A percentile compares a stretch with the other conserved stretches of the same genome.
Conservation (phyloP, 2,113 vertebrate genomes). For the Micronycteris hirsuta region DNA sequence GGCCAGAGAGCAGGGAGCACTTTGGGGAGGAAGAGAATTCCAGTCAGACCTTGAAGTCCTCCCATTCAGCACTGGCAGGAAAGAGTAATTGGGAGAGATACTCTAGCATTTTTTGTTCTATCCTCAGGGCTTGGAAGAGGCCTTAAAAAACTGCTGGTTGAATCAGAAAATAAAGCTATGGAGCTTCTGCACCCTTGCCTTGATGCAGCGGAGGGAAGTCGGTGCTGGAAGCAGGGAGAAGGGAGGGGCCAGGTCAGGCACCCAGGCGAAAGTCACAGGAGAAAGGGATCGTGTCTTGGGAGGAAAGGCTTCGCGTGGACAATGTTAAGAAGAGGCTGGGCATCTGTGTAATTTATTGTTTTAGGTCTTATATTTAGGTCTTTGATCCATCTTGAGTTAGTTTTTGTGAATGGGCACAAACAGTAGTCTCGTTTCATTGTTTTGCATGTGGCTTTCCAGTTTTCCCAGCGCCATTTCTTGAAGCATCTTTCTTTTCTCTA, state of each 20-base stretch:
- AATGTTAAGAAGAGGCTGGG: background rate
- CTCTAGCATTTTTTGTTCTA: background rate
- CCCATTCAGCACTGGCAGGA: background rate
- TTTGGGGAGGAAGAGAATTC: background rate
- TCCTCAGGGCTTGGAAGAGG: background rate
- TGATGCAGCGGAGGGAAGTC: accelerated
- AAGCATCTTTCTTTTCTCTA: background rate
- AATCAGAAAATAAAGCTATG: background rate
- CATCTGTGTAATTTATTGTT: background rate
- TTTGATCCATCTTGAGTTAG: background rate
- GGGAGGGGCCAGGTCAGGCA: accelerated
- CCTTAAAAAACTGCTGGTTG: background rate
- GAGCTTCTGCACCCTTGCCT: background rate
- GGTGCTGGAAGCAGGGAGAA: background rate
- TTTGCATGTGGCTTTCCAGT: background rate
- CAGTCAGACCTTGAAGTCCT: background rate
- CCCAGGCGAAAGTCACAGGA: background rate
- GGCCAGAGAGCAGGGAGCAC: background rate
- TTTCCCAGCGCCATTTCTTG: background rate
- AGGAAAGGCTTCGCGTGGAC: background rate
- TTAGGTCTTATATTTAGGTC: background rate
- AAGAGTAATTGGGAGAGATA: background rate
- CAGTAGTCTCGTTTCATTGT: background rate
- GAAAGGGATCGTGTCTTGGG: background rate
- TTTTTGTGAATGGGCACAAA: background rate